Percentiles rank a stretch among this genome's conserved stretches.
Evolutionary conservation across 2,113 vertebrate genomes (phyloP).

Genomic region (cat (Felis catus)): DNA sequence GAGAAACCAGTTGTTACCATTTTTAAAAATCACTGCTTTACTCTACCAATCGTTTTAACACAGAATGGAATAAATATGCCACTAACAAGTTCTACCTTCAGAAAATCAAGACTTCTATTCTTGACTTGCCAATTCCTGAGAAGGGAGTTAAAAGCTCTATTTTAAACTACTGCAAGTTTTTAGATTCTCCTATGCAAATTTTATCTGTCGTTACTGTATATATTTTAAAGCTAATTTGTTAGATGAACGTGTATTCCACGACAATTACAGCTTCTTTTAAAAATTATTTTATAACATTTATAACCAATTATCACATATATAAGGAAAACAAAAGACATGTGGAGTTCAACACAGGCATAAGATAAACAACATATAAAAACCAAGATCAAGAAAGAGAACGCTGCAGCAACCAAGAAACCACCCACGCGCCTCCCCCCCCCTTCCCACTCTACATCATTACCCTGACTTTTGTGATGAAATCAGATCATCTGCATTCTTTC

Average conservation of each 20-base stretch:
- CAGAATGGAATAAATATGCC: slow-evolving; percentile 59
- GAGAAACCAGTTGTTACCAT: not conserved
- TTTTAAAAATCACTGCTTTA: slow-evolving; percentile 39
- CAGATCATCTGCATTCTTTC: not conserved
- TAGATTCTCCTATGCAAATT: not conserved
- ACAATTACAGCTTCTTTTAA: not conserved
- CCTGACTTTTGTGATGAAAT: not conserved
- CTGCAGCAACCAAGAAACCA: not conserved
- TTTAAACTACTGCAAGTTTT: not conserved
- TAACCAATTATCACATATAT: not conserved
- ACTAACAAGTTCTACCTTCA: slow-evolving; percentile 75
- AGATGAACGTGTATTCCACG: not conserved
- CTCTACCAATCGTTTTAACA: not conserved
- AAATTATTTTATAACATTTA: not conserved
- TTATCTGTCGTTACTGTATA: not conserved
- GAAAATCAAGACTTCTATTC: not conserved
- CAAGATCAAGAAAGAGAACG: not conserved
- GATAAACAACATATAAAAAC: not conserved
- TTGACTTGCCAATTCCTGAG: not conserved
- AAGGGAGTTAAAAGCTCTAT: not conserved
- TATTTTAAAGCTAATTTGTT: not conserved
- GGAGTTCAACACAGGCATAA: not conserved
- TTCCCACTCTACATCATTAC: not conserved
- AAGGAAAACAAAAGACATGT: not conserved
- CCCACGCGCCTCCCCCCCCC: fast-evolving